phyloP scores from a whole-genome alignment of 2,113 vertebrate genomes.

The Geococcyx californianus region DNA sequence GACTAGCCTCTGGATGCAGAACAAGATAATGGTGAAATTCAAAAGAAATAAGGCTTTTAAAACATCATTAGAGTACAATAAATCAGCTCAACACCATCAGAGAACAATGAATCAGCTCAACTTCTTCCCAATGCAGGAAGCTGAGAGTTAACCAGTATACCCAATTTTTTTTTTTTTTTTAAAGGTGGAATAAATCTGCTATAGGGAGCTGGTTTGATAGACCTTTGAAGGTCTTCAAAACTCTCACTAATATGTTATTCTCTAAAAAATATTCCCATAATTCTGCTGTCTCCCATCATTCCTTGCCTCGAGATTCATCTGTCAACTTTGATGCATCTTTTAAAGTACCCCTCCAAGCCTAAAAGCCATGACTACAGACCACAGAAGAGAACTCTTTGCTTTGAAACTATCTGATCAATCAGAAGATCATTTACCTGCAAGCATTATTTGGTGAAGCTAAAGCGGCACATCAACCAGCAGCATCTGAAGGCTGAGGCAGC shows the following conservation, averaged over 20 bases:
- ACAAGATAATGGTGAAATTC: conserved; percentile 60
- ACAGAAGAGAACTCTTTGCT: conserved; percentile 78
- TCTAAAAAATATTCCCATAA: conserved; percentile 84
- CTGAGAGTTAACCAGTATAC: conserved; percentile 68
- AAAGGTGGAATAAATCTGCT: conserved; percentile 70
- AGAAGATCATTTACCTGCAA: conserved; percentile 90
- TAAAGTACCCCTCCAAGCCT: conserved; percentile 83
- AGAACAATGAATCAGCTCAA: conserved; percentile 63
- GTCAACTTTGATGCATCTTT: conserved; percentile 91
- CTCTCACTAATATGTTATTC: conserved; percentile 77
- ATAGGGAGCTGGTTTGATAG: conserved; percentile 71
- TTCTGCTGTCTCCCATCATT: conserved; percentile 82
- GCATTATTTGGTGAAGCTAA: conserved; percentile 85
- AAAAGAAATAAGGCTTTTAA: conserved; percentile 57
- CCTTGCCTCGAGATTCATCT: conserved; percentile 86
- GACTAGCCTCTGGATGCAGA: neutral
- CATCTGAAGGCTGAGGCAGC: conserved; percentile 82
- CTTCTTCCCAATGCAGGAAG: conserved; percentile 58
- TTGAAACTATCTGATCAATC: conserved; percentile 88
- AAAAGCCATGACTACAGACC: conserved; percentile 80
- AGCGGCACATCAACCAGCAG: conserved; percentile 80
- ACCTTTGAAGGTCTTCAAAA: conserved; percentile 81
- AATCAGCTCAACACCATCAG: conserved; percentile 48
- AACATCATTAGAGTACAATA: conserved; percentile 62
- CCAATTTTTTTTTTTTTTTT: conserved; percentile 59